These are phyloP conservation scores for Eubasilissa regina DNA, from an alignment of 1,140 invertebrate species.

Conservation along the genomic window DNA sequence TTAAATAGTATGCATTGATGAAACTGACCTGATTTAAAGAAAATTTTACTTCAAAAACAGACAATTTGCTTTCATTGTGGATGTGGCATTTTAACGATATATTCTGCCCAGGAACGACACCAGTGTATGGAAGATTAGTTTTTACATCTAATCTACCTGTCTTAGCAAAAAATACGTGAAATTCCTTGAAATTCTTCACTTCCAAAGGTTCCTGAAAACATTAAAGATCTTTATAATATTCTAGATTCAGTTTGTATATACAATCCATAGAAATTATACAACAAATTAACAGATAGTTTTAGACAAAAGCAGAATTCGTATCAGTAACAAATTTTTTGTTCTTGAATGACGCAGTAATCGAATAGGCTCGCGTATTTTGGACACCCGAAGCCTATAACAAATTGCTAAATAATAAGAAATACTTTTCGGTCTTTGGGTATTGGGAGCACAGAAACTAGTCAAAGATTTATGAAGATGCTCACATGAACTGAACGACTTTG, in stretches of 20 bases:
- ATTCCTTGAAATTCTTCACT: neutral
- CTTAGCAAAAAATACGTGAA: slow-evolving; percentile 8
- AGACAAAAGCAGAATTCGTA: neutral
- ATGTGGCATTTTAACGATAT: neutral
- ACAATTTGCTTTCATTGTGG: slow-evolving; percentile 1
- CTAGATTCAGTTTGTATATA: too few species aligned
- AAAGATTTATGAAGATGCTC: too few species aligned
- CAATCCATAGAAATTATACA: neutral
- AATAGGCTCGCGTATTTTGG: too few species aligned
- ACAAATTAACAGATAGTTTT: neutral
- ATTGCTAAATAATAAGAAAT: too few species aligned
- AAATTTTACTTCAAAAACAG: neutral
- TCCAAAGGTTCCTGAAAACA: slow-evolving; percentile 2
- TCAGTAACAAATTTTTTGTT: too few species aligned
- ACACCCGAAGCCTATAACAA: too few species aligned
- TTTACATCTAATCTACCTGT: neutral
- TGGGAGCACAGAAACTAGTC: too few species aligned
- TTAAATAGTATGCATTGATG: too few species aligned
- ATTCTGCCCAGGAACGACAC: slow-evolving; percentile 8
- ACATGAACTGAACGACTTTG: too few species aligned
- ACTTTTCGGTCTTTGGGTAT: too few species aligned
- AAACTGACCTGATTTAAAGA: slow-evolving; percentile 5
- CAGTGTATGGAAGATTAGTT: neutral
- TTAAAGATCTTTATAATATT: neutral
- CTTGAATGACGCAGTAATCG: too few species aligned